Evolutionary conservation across 2,113 vertebrate genomes (phyloP), one percentile per base, ranked within the genome.

Genomic region (Hippolais icterina): DNA sequence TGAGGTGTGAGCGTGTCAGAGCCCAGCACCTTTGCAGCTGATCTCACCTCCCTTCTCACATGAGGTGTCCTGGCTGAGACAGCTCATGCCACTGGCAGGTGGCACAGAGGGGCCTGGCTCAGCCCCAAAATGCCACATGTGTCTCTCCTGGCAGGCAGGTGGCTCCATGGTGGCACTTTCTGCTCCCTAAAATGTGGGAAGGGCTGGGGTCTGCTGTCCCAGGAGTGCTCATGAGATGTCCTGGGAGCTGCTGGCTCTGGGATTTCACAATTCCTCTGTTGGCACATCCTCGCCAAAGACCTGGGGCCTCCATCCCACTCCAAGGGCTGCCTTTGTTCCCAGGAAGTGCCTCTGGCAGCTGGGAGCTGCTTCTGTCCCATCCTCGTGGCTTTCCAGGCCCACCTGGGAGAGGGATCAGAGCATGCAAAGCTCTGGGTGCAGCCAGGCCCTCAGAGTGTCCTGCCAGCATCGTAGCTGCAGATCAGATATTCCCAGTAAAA

Each of bases 1-100:
- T 49, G 92, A 95, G 79, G 87, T 88, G 94, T 46, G 93, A 97
- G 81, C 0, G 2, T 89, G 85, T 76, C 90, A 52, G 82, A 83
- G 82, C 59, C 59, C 71, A 19, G 92, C 78, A 37, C 54, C 68
- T 90, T 71, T n/a, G 60, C 75, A 77, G 71, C 71, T 6, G 12
- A 24, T 89, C 71, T 94, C 94, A 94, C 90, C 70, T 95, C 75
- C 47, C 76, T 91, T 74, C 66, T 88, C 66, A n/a, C 46, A 71
- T 5, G 75, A 89, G 77, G 7, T 25, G 66, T 91, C 93, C 87
- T 5, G 2, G 63, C 74, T 47, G 50, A 77, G 33, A 76, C 83
- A 93, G 80, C 89, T 74, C 41, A 6, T 87, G 81, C 77, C 5
- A 0, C 60, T 75, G 72, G 56, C 87, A 69, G 76, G 83, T 42